phyloP scores from a whole-genome alignment of 2,797 vertebrate genomes.

The Hafferia zeledoni region DNA sequence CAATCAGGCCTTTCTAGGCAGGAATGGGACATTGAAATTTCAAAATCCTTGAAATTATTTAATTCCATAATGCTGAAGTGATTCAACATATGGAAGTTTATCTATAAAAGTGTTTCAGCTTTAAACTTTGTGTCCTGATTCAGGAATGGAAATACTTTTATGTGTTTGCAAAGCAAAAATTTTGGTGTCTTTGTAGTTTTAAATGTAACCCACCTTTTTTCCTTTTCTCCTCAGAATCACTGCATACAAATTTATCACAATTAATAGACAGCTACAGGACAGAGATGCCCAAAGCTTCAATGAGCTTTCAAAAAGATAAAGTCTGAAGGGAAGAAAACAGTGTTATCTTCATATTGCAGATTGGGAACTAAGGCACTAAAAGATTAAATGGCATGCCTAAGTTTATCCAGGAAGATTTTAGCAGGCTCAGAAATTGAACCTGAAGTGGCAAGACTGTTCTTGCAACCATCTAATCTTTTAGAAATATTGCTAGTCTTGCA shows the following conservation, averaged over 20 bases:
- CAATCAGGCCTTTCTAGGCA: neutral
- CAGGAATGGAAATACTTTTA: neutral
- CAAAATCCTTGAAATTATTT: neutral
- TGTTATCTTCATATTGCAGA: neutral
- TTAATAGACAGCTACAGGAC: neutral
- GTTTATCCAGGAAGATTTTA: neutral
- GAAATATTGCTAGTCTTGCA: neutral
- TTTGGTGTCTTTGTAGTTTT: neutral
- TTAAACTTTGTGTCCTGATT: neutral
- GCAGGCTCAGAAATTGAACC: neutral
- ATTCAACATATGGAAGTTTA: neutral
- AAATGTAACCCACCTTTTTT: neutral
- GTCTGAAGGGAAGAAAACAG: neutral
- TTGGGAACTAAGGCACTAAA: neutral
- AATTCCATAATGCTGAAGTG: neutral
- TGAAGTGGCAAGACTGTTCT: neutral
- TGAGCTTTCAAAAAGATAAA: neutral
- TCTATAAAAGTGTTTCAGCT: neutral
- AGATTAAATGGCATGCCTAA: neutral
- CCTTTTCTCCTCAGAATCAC: neutral
- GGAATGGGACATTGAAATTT: neutral
- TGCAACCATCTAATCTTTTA: neutral
- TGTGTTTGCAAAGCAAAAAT: neutral
- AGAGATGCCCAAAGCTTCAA: neutral
- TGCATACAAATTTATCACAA: neutral